Conservation (phyloP, 2,888 invertebrate species). For the Polydrusus cervinus region DNA sequence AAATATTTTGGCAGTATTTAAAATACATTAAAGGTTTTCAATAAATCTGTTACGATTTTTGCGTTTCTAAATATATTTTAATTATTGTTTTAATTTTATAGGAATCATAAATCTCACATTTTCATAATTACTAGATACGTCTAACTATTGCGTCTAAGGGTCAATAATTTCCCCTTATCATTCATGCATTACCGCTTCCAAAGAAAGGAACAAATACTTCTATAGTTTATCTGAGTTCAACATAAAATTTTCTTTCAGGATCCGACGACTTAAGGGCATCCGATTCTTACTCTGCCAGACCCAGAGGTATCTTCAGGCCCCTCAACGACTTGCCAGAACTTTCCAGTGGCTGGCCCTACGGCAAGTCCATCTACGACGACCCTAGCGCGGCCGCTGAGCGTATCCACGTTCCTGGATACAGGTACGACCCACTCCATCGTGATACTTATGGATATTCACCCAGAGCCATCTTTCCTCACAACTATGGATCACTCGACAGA, state of each 20-base stretch:
- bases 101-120: background rate
- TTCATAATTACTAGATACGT: background rate
- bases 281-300: constrained; percentile 78
- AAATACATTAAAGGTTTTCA: background rate
- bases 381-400: constrained; percentile 87
- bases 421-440: constrained; percentile 92
- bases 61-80: background rate
- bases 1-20: background rate
- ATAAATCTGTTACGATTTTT: background rate
- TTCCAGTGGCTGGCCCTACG: constrained; percentile 80
- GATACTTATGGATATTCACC: constrained; percentile 93
- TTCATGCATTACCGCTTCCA: too few relatives aligned
- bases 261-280: constrained; percentile 94
- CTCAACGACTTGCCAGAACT: constrained; percentile 85
- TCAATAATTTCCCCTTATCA: too few relatives aligned
- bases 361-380: constrained; percentile 92
- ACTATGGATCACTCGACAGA: constrained; percentile 84
- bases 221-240: too few relatives aligned
- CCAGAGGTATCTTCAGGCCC: constrained; percentile 78
- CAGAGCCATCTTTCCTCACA: constrained; percentile 89
- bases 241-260: constrained; percentile 73
- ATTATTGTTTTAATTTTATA: too few relatives aligned
- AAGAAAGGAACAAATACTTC: too few relatives aligned
- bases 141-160: background rate
- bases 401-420: constrained; percentile 91